phyloP scores from a whole-genome alignment of 2,113 vertebrate species.

The Petaurus breviceps region DNA sequence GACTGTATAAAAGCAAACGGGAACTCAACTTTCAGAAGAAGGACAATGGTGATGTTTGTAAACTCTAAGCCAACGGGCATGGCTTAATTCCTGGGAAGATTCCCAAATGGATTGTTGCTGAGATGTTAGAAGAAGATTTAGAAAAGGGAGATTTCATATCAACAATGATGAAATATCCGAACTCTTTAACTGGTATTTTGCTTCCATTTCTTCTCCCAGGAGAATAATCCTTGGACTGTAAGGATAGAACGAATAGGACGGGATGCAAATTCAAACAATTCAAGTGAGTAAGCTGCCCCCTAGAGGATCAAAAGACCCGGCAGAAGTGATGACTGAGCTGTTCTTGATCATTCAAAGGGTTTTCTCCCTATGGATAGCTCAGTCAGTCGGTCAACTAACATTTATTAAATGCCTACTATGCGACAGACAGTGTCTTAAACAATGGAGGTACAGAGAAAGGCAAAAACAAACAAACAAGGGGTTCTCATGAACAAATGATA shows the following conservation, averaged over 20 bases:
- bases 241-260: too few species aligned
- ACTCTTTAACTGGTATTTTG: background rate
- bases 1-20: too few species aligned
- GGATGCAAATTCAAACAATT: background rate
- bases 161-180: background rate
- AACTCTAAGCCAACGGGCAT: background rate
- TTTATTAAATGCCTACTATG: background rate
- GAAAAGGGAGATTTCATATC: background rate
- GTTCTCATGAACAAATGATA: too few species aligned
- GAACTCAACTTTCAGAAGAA: too few species aligned
- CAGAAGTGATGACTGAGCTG: background rate
- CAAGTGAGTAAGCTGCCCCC: background rate
- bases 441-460: background rate
- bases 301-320: background rate
- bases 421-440: background rate
- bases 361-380: background rate
- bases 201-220: background rate
- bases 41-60: too few species aligned
- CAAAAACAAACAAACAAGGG: too few species aligned
- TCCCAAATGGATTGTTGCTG: background rate
- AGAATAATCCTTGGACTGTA: background rate
- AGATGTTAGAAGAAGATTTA: background rate
- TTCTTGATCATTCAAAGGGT: too few species aligned
- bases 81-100: background rate
- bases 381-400: background rate